Base-by-base conservation (phyloP, 2,888 invertebrate genomes). In the Euspilapteryx auroguttella region DNA sequence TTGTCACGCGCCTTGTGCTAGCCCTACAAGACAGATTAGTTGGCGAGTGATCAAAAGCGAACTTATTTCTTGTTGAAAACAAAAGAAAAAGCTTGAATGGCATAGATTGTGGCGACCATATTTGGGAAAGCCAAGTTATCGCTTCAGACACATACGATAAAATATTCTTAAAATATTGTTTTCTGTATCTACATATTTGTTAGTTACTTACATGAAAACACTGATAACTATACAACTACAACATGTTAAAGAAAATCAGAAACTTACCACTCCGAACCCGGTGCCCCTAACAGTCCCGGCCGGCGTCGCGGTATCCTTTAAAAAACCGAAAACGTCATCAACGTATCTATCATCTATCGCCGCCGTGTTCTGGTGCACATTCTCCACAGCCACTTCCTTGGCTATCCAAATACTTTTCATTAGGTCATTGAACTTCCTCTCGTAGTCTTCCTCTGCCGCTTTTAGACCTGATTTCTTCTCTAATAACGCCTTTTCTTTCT, bases 371-470 rank as follows among this genome's bases (percentile, higher is more conserved):
- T 68, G 65, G 10, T 53, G 50, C 33, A 56, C 66, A 45, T 73
- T 78, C 29, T 83, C 79, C 15, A 63, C 50, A 10, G 79, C 73
- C 21, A 79, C 63, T 14, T 80, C 71, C 40, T 85, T 82, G 2
- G 86, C 49, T 26, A 85, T 81, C 42, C 79, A 55, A 33, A 76
- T 63, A 1, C 65, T 63, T 28, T 53, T 55, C 62, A 76, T 71
- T 15, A 77, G 42, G 21, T 68, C 64, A 3, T 41, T 45, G 29
- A 88, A 68, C 39, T 89, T 80, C 46, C 81, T 83, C 49, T 87
- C 80, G 50, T 85, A 84, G 36, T 85, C 82, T 32, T 78, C 76
- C 41, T 86, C 87, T 0, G 89, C 89, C 38, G 81, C 79, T 45
- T 81, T 79, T 35, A 76, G 66, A 39, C 85, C 84, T 39, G 83